Percentiles rank a stretch among this genome's conserved stretches.
These are phyloP conservation scores for Limanda limanda DNA, from an alignment of 2,113 vertebrate genomes.

Conservation along the genomic window DNA sequence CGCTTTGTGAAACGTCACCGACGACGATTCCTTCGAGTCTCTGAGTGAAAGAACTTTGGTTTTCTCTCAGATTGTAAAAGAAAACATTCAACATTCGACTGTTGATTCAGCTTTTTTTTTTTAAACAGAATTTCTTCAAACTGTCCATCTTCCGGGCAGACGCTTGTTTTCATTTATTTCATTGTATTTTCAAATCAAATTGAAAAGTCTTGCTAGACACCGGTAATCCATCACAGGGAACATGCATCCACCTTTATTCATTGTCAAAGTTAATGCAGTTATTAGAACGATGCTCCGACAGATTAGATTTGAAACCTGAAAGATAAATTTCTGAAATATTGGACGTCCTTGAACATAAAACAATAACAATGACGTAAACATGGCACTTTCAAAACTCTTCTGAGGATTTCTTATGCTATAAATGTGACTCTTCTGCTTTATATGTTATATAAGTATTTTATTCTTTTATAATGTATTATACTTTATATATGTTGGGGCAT, in stretches of 20 bases:
- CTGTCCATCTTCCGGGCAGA: not conserved
- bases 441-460: too few relatives aligned
- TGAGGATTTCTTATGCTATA: too few relatives aligned
- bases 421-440: too few relatives aligned
- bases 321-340: too few relatives aligned
- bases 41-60: too few relatives aligned
- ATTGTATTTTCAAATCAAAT: constrained; percentile 35
- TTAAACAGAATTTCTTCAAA: too few relatives aligned
- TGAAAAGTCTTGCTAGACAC: constrained; percentile 6
- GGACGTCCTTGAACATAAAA: constrained; percentile 16
- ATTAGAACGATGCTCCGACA: not conserved
- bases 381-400: not conserved
- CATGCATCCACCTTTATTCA: constrained; percentile 34
- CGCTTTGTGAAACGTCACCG: not conserved
- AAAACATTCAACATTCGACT: not conserved
- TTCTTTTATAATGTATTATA: too few relatives aligned
- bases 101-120: too few relatives aligned
- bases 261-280: constrained; percentile 36
- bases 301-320: constrained; percentile 12
- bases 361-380: not conserved
- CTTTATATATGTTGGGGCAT: too few relatives aligned
- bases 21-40: too few relatives aligned
- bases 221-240: constrained; percentile 36
- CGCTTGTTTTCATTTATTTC: constrained; percentile 31
- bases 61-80: too few relatives aligned